Percentiles rank a stretch among this genome's conserved stretches.
These are phyloP conservation scores for Bufo bufo DNA, from an alignment of 2,113 vertebrate genomes.

Conservation along the genomic window DNA sequence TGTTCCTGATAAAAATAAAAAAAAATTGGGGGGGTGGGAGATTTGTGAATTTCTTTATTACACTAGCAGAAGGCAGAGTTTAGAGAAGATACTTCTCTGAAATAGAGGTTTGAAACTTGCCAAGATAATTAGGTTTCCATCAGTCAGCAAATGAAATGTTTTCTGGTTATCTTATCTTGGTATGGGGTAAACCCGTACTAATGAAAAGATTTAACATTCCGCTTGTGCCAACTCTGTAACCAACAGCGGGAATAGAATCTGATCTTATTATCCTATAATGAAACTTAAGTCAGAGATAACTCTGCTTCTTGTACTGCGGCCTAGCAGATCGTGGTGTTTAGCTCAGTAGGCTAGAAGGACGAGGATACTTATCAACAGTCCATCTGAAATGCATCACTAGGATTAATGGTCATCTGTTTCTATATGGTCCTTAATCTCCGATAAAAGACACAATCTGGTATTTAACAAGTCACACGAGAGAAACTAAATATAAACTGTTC, in stretches of 20 bases:
- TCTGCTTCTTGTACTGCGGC: constrained; percentile 9
- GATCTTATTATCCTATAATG: constrained; percentile 31
- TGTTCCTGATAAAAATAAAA: too few species aligned
- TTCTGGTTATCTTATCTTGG: constrained; percentile 40
- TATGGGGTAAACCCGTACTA: constrained; percentile 4
- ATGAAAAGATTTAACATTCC: constrained; percentile 28
- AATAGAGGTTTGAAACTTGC: constrained; percentile 1
- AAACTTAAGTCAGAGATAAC: constrained; percentile 26
- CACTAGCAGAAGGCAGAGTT: neutral
- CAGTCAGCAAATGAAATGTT: constrained; percentile 33
- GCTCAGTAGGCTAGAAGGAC: neutral
- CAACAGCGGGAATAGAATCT: neutral
- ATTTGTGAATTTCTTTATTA: neutral
- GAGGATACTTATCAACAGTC: neutral
- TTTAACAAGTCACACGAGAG: neutral
- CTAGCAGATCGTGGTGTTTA: neutral
- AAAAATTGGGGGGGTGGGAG: neutral
- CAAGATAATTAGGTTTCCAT: constrained; percentile 14
- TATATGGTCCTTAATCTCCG: neutral
- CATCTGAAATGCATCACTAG: neutral
- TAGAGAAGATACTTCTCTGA: neutral
- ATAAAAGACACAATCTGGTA: neutral
- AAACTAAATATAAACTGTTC: too few species aligned
- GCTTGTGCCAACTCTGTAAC: neutral
- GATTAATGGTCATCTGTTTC: neutral